Percentiles rank a stretch among this genome's conserved stretches.
Evolutionary conservation across 2,113 vertebrate genomes (phyloP).

Genomic region (Ictalurus punctatus): DNA sequence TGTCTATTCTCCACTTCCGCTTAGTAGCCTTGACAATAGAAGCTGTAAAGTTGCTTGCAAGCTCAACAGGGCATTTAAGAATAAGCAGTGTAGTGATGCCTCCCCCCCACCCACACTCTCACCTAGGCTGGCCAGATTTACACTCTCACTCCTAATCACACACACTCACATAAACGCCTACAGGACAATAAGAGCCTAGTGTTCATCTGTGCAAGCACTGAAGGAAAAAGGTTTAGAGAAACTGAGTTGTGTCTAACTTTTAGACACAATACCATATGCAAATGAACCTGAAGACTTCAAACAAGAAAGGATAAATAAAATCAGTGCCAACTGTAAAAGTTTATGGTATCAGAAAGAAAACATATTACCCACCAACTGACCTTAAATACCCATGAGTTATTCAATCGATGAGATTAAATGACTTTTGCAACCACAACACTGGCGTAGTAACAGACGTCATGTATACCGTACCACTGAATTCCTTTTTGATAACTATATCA

Average conservation of each 20-base stretch:
- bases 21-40: slow-evolving; percentile 47
- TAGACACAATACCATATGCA: neutral
- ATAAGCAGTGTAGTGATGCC: slow-evolving; percentile 59
- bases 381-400: neutral
- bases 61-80: slow-evolving; percentile 61
- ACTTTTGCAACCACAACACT: slow-evolving; percentile 29
- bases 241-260: neutral
- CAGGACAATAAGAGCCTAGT: neutral
- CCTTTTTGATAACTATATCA: neutral
- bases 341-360: slow-evolving; percentile 17
- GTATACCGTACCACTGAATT: slow-evolving; percentile 22
- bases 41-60: slow-evolving; percentile 53
- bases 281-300: neutral
- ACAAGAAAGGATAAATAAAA: neutral
- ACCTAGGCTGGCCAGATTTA: slow-evolving; percentile 20
- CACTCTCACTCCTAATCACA: neutral
- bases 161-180: neutral
- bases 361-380: neutral
- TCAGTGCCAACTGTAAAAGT: neutral
- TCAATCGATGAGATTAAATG: slow-evolving; percentile 14
- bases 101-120: slow-evolving; percentile 56
- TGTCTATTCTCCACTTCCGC: neutral
- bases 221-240: neutral
- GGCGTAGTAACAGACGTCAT: neutral
- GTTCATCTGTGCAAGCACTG: neutral